phyloP scores from a whole-genome alignment of 2,888 invertebrate genomes.

The Hirtodrosophila duncani region DNA sequence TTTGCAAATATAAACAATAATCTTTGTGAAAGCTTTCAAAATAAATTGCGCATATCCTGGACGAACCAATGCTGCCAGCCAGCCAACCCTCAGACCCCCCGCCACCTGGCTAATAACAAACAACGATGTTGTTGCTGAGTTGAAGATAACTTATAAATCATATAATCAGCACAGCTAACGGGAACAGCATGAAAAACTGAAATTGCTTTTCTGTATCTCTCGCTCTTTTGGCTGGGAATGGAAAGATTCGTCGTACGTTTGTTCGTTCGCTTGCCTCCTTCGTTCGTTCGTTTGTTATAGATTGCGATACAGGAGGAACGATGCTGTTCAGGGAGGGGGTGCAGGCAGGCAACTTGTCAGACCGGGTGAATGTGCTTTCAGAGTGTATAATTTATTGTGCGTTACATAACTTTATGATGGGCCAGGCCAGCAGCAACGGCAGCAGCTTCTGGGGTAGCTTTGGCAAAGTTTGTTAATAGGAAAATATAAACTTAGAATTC shows the following conservation, averaged over 20 bases:
- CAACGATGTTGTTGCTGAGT: slow-evolving; percentile 44
- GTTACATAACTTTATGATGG: slow-evolving; percentile 69
- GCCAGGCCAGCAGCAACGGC: slow-evolving; percentile 21
- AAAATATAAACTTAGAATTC: too few species aligned
- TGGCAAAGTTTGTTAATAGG: too few species aligned
- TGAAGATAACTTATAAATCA: slow-evolving; percentile 71
- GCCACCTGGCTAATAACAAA: slow-evolving; percentile 29
- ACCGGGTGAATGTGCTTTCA: slow-evolving; percentile 56
- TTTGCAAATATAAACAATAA: slow-evolving; percentile 67
- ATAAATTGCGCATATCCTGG: slow-evolving; percentile 59
- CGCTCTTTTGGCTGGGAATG: slow-evolving; percentile 18
- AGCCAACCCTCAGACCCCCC: background rate
- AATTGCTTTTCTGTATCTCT: slow-evolving; percentile 69
- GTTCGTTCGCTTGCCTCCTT: too few species aligned
- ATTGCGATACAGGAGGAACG: background rate
- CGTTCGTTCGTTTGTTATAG: too few species aligned
- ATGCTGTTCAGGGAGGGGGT: background rate
- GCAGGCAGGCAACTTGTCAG: slow-evolving; percentile 10
- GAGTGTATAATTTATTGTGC: slow-evolving; percentile 68
- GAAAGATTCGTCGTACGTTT: too few species aligned
- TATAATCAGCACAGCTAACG: slow-evolving; percentile 57
- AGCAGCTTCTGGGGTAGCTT: background rate
- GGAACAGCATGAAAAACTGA: slow-evolving; percentile 62
- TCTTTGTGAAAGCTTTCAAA: slow-evolving; percentile 55
- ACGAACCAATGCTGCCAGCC: background rate